phyloP scores from a whole-genome alignment of 2,888 invertebrate genomes.

The Seira sanloemensis region DNA sequence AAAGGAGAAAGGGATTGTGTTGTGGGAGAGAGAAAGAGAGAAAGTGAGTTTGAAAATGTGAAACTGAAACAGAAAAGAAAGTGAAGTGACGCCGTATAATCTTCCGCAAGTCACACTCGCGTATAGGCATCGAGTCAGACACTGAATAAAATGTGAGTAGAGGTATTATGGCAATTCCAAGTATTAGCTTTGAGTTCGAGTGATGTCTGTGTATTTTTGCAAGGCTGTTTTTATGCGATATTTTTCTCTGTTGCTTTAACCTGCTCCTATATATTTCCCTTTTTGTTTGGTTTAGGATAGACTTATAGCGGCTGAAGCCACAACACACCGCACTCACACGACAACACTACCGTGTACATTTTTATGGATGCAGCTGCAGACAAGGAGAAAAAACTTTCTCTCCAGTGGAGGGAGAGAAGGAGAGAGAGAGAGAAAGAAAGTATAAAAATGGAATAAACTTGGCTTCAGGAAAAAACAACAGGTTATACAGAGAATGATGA shows the following conservation, averaged over 20 bases:
- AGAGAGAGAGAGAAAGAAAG: not conserved
- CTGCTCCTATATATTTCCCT: too few relatives aligned
- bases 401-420: not conserved
- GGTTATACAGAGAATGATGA: not conserved
- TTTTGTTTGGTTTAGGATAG: not conserved
- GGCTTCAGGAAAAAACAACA: not conserved
- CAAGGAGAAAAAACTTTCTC: not conserved
- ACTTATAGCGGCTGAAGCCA: not conserved
- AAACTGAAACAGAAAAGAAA: not conserved
- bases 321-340: not conserved
- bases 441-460: not conserved
- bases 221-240: too few relatives aligned
- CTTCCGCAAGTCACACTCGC: too few relatives aligned
- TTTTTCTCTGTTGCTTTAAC: too few relatives aligned
- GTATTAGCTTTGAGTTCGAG: too few relatives aligned
- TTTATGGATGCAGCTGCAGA: not conserved
- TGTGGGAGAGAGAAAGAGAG: not conserved
- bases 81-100: too few relatives aligned
- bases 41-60: not conserved
- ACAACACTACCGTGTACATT: not conserved
- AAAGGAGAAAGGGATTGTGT: not conserved
- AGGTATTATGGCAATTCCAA: too few relatives aligned
- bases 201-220: too few relatives aligned
- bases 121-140: too few relatives aligned
- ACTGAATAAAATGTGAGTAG: too few relatives aligned